phyloP scores from a whole-genome alignment of 2,888 invertebrate species.

The Scaptomyza caliginosa region DNA sequence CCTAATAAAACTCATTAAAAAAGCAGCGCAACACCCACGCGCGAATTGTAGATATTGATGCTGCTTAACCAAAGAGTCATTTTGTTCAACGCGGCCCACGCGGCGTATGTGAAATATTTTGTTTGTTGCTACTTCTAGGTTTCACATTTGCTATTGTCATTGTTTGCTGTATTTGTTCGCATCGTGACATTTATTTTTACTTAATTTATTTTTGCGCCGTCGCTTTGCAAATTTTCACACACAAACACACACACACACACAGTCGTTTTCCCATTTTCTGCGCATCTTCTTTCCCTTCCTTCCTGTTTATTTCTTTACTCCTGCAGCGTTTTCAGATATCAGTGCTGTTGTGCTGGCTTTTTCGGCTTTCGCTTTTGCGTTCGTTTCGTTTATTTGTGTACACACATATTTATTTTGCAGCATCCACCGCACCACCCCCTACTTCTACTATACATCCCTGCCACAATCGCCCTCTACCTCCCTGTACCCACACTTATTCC shows the following conservation, averaged over 20 bases:
- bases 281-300: constrained; percentile 29
- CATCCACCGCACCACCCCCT: constrained; percentile 18
- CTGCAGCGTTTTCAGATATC: constrained; percentile 8
- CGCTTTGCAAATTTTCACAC: constrained; percentile 68
- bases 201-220: constrained; percentile 79
- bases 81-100: constrained; percentile 35
- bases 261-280: constrained; percentile 49
- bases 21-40: constrained; percentile 51
- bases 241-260: constrained; percentile 18
- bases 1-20: constrained; percentile 79
- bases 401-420: constrained; percentile 74
- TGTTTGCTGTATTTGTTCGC: constrained; percentile 20
- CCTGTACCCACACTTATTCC: constrained; percentile 17
- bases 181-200: constrained; percentile 79
- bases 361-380: constrained; percentile 54
- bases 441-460: background rate
- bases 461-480: background rate
- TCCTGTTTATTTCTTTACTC: background rate
- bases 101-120: constrained; percentile 65
- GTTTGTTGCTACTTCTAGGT: constrained; percentile 20
- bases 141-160: constrained; percentile 5
- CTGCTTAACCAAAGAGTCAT: constrained; percentile 8
- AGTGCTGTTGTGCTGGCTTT: constrained; percentile 34
- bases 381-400: constrained; percentile 58
- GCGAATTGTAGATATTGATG: background rate